phyloP scores from a whole-genome alignment of 2,888 invertebrate genomes.

The Axea sp. region DNA sequence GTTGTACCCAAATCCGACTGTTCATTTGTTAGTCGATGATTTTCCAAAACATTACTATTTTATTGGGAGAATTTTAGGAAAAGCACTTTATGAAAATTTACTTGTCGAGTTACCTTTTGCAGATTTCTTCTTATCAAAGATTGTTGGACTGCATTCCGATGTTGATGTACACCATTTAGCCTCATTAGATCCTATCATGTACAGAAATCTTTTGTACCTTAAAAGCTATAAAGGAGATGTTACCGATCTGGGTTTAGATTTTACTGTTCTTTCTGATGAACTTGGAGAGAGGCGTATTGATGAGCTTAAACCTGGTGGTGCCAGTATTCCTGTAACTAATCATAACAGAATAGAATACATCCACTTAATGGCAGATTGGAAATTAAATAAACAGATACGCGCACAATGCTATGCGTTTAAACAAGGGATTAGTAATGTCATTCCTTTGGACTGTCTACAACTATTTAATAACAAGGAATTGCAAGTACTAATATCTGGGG shows the following conservation, averaged over 20 bases:
- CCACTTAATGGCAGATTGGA: slow-evolving; percentile 96
- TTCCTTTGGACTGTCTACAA: slow-evolving; percentile 94
- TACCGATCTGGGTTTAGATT: slow-evolving; percentile 93
- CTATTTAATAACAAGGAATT: slow-evolving; percentile 97
- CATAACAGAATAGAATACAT: slow-evolving; percentile 98
- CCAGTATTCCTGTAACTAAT: slow-evolving; percentile 93
- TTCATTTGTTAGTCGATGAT: slow-evolving; percentile 90
- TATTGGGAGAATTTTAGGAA: slow-evolving; percentile 89
- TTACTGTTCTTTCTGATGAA: slow-evolving; percentile 93
- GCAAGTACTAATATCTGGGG: slow-evolving; percentile 97
- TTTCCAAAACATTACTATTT: slow-evolving; percentile 95
- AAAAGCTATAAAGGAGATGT: slow-evolving; percentile 93
- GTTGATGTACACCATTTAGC: slow-evolving; percentile 95
- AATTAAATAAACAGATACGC: slow-evolving; percentile 93
- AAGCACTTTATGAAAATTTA: slow-evolving; percentile 97
- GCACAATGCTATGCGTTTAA: slow-evolving; percentile 93
- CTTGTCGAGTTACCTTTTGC: slow-evolving; percentile 97
- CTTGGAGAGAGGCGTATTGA: slow-evolving; percentile 93
- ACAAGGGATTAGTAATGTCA: slow-evolving; percentile 93
- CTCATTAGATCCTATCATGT: slow-evolving; percentile 94
- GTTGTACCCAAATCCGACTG: slow-evolving; percentile 97
- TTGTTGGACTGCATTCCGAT: slow-evolving; percentile 88
- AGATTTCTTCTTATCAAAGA: slow-evolving; percentile 95
- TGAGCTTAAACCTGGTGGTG: slow-evolving; percentile 94
- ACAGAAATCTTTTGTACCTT: slow-evolving; percentile 92